A percentile compares a stretch with the other conserved stretches of the same genome.
Evolutionary conservation across 2,797 vertebrate genomes (phyloP).

Genomic region (Ispidina picta): DNA sequence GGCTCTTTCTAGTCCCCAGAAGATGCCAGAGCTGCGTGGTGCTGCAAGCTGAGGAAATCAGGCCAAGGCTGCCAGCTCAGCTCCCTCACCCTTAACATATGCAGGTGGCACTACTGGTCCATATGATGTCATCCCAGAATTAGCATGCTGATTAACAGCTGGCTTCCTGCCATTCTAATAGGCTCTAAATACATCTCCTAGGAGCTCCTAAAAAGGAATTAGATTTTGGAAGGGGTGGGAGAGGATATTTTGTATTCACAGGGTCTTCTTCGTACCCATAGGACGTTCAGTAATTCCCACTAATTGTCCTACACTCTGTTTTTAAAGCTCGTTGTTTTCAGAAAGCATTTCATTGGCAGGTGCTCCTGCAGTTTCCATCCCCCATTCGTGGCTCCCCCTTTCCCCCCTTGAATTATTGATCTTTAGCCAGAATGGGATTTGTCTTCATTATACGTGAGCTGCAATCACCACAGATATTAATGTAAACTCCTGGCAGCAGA

Average conservation of each 20-base stretch:
- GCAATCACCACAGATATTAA: slow-evolving; percentile 57
- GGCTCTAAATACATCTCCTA: slow-evolving; percentile 57
- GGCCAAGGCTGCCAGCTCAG: not conserved
- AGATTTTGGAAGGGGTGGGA: slow-evolving; percentile 17
- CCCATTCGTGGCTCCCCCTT: not conserved
- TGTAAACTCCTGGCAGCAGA: slow-evolving; percentile 45
- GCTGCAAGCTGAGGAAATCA: slow-evolving; percentile 7
- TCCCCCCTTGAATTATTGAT: slow-evolving; percentile 59
- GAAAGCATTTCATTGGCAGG: slow-evolving; percentile 21
- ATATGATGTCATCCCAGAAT: slow-evolving; percentile 35
- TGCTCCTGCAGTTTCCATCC: not conserved
- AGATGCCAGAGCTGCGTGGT: not conserved
- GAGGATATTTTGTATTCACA: slow-evolving; percentile 36
- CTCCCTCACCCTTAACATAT: not conserved
- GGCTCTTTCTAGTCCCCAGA: not conserved
- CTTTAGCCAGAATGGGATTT: slow-evolving; percentile 56
- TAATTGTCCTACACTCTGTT: slow-evolving; percentile 45
- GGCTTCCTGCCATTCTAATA: slow-evolving; percentile 57
- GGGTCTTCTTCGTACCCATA: not conserved
- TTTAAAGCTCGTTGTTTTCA: slow-evolving; percentile 41
- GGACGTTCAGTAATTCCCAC: slow-evolving; percentile 31
- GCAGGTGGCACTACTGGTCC: slow-evolving; percentile 7
- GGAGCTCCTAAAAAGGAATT: slow-evolving; percentile 50
- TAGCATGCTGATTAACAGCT: slow-evolving; percentile 58
- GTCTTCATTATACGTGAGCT: slow-evolving; percentile 66